Evolutionary conservation across 2,888 invertebrate species (phyloP).

Genomic region (Cybosia mesomella): DNA sequence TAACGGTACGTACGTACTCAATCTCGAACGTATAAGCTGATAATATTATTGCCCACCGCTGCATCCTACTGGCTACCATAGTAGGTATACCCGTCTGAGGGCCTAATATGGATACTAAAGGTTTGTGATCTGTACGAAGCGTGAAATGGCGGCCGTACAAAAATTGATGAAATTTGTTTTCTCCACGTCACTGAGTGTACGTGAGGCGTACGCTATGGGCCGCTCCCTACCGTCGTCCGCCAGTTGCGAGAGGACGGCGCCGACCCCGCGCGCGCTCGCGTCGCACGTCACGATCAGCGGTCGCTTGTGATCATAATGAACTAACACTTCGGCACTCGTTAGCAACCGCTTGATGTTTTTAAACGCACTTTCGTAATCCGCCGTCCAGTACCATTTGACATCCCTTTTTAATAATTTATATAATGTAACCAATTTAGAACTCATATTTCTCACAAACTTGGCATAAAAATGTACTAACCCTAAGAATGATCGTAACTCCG

Average conservation of each 20-base stretch:
- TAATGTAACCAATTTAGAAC: no score
- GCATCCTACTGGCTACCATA: conserved; percentile 37
- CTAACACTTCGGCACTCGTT: no score
- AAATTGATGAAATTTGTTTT: conserved; percentile 24
- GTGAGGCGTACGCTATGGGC: conserved; percentile 45
- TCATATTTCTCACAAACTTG: no score
- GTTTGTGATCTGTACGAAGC: conserved; percentile 44
- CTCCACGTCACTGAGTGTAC: conserved; percentile 43
- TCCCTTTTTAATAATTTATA: no score
- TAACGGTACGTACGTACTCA: conserved; percentile 29
- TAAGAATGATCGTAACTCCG: no score
- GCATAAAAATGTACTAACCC: no score
- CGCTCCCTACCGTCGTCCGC: conserved; percentile 37
- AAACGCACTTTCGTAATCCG: no score
- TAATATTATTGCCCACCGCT: conserved; percentile 36
- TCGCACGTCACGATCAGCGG: conserved; percentile 40
- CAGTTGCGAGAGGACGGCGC: conserved; percentile 43
- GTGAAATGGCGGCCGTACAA: conserved; percentile 33
- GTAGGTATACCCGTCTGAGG: conserved; percentile 36
- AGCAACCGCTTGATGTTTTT: no score
- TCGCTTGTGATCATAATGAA: no score
- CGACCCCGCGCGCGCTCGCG: conserved; percentile 37
- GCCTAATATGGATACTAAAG: conserved; percentile 44
- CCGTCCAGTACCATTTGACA: no score
- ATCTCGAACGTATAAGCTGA: conserved; percentile 36